Evolutionary conservation across 2,113 vertebrate species (phyloP).

Genomic region (Sinocyclocheilus grahami): DNA sequence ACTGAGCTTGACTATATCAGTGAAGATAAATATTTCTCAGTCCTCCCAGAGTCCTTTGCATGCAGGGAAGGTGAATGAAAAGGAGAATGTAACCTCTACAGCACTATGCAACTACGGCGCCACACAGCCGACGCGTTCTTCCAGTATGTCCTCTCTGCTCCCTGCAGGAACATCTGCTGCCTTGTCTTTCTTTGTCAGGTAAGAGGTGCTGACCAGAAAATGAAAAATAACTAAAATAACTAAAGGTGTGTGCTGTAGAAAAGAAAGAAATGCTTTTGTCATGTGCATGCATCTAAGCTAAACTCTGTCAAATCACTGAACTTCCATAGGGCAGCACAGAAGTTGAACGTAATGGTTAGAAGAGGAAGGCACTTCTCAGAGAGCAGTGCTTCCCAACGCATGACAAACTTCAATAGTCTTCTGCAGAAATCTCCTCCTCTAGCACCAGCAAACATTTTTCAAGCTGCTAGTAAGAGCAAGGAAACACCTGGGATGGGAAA

Average conservation of each 20-base stretch:
- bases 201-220: conserved; percentile 45
- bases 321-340: conserved; percentile 83
- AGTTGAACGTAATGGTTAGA: conserved; percentile 85
- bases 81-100: conserved; percentile 34
- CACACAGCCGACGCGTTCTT: conserved; percentile 70
- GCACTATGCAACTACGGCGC: conserved; percentile 69
- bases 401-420: conserved; percentile 84
- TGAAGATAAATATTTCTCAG: conserved; percentile 18
- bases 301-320: not conserved
- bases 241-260: not conserved
- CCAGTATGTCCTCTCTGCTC: conserved; percentile 73
- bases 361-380: conserved; percentile 82
- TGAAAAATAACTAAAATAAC: not conserved
- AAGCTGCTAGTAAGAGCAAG: conserved; percentile 82
- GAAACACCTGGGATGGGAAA: conserved; percentile 84
- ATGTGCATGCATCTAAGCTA: not conserved
- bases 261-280: not conserved
- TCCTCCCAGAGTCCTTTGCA: conserved; percentile 29
- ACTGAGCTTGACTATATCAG: not conserved
- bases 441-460: conserved; percentile 80
- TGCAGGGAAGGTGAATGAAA: conserved; percentile 29
- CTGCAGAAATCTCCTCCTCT: conserved; percentile 82
- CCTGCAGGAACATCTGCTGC: conserved; percentile 82
- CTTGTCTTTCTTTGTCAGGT: conserved; percentile 89
- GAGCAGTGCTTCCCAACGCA: conserved; percentile 75